A percentile compares a stretch with the other conserved stretches of the same genome.
Evolutionary conservation across 2,113 vertebrate genomes (phyloP).

Genomic region (Bambusicola thoracicus): DNA sequence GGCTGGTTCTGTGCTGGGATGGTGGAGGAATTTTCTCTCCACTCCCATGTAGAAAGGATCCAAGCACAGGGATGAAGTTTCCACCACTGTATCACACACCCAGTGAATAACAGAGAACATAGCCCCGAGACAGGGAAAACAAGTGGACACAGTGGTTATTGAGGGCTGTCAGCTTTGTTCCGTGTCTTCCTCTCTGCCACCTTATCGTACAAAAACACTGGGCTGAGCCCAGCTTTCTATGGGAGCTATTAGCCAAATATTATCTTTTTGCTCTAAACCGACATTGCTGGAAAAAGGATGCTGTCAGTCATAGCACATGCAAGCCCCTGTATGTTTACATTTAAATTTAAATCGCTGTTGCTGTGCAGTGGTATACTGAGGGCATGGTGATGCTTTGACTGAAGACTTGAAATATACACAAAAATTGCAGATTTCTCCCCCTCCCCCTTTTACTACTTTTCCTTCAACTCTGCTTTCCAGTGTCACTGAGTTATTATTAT

Average conservation of each 20-base stretch:
- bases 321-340: background rate
- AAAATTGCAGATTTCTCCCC: background rate
- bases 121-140: background rate
- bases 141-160: background rate
- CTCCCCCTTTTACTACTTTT: conserved; percentile 2
- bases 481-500: conserved; percentile 45
- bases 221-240: background rate
- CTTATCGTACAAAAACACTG: background rate
- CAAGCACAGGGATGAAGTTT: background rate
- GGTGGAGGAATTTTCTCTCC: background rate
- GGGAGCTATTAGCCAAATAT: background rate
- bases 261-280: background rate
- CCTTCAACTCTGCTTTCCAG: conserved; percentile 19
- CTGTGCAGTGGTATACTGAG: background rate
- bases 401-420: background rate
- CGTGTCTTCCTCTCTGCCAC: background rate
- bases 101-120: background rate
- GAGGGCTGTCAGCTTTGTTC: background rate
- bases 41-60: background rate
- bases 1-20: background rate
- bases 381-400: fast-evolving
- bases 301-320: background rate
- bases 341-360: background rate
- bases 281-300: background rate
- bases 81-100: too few species aligned